These are phyloP conservation scores for Pyrocephalus nanus DNA, from an alignment of 2,797 vertebrate genomes.

Conservation along the genomic window DNA sequence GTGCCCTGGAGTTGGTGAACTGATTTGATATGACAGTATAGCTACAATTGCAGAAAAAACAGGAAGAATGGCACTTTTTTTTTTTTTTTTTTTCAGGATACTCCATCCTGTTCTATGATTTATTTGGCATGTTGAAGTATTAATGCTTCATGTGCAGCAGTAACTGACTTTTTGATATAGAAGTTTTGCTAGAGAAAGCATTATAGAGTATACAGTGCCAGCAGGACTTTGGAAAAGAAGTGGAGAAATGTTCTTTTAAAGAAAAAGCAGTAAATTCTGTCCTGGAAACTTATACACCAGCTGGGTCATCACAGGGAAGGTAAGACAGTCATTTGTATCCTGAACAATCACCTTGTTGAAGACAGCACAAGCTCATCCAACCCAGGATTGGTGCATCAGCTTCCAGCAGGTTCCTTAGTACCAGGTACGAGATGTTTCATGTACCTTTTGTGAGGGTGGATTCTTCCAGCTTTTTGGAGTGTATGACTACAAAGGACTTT, in stretches of 20 bases:
- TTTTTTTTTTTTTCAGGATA: neutral
- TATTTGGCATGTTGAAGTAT: neutral
- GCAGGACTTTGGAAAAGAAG: neutral
- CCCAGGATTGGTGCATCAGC: neutral
- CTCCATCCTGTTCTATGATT: neutral
- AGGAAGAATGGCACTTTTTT: neutral
- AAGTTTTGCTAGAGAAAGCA: neutral
- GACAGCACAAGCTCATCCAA: neutral
- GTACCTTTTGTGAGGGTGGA: neutral
- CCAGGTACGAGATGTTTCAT: neutral
- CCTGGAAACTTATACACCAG: neutral
- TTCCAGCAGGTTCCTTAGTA: neutral
- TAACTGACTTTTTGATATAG: neutral
- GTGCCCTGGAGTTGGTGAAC: fast-evolving
- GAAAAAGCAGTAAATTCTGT: neutral
- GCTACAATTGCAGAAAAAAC: neutral
- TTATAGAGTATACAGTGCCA: neutral
- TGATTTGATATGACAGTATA: neutral
- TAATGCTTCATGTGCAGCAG: neutral
- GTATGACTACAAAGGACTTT: neutral
- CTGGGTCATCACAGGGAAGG: neutral
- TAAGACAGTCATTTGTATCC: neutral
- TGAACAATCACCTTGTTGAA: neutral
- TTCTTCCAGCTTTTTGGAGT: neutral
- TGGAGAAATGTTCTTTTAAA: neutral